These are phyloP conservation scores for Nebria brevicollis DNA, from an alignment of 2,888 invertebrate species.

Conservation along the genomic window DNA sequence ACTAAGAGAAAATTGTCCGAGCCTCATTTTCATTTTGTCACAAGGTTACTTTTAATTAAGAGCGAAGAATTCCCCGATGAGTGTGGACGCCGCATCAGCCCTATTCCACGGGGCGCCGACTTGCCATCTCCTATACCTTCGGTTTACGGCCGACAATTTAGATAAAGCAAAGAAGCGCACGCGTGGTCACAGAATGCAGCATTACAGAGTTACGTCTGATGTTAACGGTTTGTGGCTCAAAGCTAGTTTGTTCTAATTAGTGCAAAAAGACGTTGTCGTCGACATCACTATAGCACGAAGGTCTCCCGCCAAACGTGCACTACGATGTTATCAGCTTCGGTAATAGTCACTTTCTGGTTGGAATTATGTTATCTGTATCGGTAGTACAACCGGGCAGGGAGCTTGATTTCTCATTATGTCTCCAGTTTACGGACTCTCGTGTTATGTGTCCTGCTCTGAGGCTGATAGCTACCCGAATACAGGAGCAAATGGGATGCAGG, in stretches of 20 bases:
- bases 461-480: neutral
- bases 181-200: constrained; percentile 17
- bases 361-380: constrained; percentile 41
- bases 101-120: neutral
- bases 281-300: neutral
- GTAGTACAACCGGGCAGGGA: constrained; percentile 25
- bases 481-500: too few relatives aligned
- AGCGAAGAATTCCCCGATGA: constrained; percentile 13
- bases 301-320: neutral
- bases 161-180: constrained; percentile 30
- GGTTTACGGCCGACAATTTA: constrained; percentile 39
- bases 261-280: constrained; percentile 34
- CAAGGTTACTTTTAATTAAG: constrained; percentile 13
- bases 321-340: constrained; percentile 36
- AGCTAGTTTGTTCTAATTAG: constrained; percentile 46
- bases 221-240: constrained; percentile 28
- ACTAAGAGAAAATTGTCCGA: neutral
- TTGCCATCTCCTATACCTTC: neutral
- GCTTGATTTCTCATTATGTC: constrained; percentile 38
- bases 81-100: neutral
- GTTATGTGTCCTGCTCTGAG: constrained; percentile 34
- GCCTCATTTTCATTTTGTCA: neutral
- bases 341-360: constrained; percentile 35
- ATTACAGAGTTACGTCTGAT: constrained; percentile 31
- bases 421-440: constrained; percentile 35